These are phyloP conservation scores for Agrypnus murinus DNA, from an alignment of 2,888 invertebrate species.

Conservation along the genomic window DNA sequence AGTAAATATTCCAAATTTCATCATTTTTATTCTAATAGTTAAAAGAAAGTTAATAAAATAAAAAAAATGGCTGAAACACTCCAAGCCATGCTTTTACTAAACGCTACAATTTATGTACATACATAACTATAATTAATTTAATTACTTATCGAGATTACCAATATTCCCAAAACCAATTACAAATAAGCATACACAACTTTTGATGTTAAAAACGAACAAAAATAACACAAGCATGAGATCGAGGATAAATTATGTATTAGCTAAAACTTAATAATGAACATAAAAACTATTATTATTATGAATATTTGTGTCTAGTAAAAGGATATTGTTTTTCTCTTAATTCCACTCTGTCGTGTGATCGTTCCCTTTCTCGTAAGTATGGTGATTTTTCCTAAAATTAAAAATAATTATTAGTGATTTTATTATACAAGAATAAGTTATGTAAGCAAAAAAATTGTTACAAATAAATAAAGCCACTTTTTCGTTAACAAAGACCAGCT, in stretches of 20 bases:
- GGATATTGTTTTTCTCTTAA: conserved; percentile 90
- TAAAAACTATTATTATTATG: conserved; percentile 10
- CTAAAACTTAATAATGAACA: conserved; percentile 42
- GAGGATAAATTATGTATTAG: conserved; percentile 32
- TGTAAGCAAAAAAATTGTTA: too few relatives aligned
- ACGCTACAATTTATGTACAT: too few relatives aligned
- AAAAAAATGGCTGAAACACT: too few relatives aligned
- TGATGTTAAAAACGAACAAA: neutral
- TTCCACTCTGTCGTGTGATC: conserved; percentile 85
- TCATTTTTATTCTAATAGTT: too few relatives aligned
- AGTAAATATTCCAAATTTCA: too few relatives aligned
- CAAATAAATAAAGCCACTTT: too few relatives aligned
- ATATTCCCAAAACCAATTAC: conserved; percentile 5
- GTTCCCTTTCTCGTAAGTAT: conserved; percentile 79
- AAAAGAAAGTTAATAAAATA: too few relatives aligned
- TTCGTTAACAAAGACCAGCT: too few relatives aligned
- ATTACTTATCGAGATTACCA: too few relatives aligned
- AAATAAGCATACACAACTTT: neutral
- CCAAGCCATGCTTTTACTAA: too few relatives aligned
- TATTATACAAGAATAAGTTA: neutral
- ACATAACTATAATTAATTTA: too few relatives aligned
- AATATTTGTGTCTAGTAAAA: conserved; percentile 70
- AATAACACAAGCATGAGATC: conserved; percentile 32
- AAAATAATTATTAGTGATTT: conserved; percentile 22
- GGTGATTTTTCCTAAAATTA: conserved; percentile 85